phyloP scores from a whole-genome alignment of 2,797 vertebrate genomes.

The Chaetophractus vellerosus region DNA sequence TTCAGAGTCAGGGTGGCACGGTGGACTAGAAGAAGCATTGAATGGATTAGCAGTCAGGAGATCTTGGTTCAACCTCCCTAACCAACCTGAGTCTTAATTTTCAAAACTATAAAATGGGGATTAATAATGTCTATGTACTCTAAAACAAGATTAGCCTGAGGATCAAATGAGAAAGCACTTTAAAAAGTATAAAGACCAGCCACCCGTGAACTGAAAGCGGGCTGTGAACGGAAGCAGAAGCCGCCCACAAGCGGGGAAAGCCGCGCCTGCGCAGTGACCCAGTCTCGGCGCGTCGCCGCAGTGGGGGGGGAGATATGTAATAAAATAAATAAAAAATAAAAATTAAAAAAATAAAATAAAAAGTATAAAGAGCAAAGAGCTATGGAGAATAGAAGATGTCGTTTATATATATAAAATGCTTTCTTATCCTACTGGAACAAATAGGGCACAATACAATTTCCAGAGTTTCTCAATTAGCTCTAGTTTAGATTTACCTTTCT shows the following conservation, averaged over 20 bases:
- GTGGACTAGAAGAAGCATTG: not conserved
- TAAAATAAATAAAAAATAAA: too few species aligned
- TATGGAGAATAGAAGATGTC: not conserved
- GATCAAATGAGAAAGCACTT: conserved; percentile 21
- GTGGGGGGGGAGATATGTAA: too few species aligned
- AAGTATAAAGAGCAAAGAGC: not conserved
- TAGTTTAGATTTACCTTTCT: conserved; percentile 21
- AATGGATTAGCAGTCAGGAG: not conserved
- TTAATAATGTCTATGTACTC: not conserved
- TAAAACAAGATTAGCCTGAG: not conserved
- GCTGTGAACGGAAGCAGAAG: too few species aligned
- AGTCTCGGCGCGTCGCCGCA: too few species aligned
- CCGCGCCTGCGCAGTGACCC: too few species aligned
- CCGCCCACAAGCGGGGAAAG: too few species aligned
- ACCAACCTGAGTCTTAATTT: conserved; percentile 50
- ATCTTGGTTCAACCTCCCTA: not conserved
- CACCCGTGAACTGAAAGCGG: too few species aligned
- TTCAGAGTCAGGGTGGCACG: not conserved
- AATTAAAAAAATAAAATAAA: too few species aligned
- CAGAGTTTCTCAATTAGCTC: not conserved
- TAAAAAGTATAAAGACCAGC: not conserved
- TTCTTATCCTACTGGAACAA: conserved; percentile 40
- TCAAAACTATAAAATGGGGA: not conserved
- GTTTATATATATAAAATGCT: not conserved
- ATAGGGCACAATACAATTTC: not conserved